A percentile compares a stretch with the other conserved stretches of the same genome.
Conservation (phyloP, 2,888 invertebrate species). For the Tenthredo livida region DNA sequence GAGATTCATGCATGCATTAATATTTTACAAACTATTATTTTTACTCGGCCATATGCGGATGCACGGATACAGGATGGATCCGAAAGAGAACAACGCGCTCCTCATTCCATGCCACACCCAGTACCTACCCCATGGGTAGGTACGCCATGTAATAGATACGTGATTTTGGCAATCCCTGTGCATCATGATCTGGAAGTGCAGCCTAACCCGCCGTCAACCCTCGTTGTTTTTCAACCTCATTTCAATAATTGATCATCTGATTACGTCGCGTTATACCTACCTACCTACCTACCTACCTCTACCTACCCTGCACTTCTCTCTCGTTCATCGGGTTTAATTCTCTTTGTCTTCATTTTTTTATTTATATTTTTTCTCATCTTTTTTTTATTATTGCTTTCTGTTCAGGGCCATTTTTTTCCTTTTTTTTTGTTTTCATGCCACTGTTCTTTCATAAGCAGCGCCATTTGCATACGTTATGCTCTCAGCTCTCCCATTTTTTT, state of each 20-base stretch:
- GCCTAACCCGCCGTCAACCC: slow-evolving; percentile 72
- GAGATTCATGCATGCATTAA: slow-evolving; percentile 10
- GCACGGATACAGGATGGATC: neutral
- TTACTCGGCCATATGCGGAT: neutral
- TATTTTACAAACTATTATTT: neutral
- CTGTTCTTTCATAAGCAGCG: neutral
- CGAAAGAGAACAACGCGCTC: neutral
- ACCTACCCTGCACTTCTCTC: slow-evolving; percentile 50
- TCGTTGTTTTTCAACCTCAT: slow-evolving; percentile 75
- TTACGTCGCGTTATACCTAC: slow-evolving; percentile 75
- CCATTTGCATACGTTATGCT: slow-evolving; percentile 35
- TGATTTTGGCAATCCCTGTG: neutral
- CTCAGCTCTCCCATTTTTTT: slow-evolving; percentile 59
- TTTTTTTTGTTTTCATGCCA: neutral
- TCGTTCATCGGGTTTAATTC: neutral
- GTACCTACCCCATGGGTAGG: neutral
- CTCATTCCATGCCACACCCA: slow-evolving; percentile 44
- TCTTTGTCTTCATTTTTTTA: neutral
- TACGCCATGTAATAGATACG: slow-evolving; percentile 25
- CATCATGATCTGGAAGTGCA: neutral
- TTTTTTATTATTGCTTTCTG: neutral
- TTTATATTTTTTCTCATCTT: neutral
- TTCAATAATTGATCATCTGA: slow-evolving; percentile 78
- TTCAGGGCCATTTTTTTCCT: slow-evolving; percentile 69
- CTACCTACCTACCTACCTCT: slow-evolving; percentile 53